Evolutionary conservation across 2,797 vertebrate species (phyloP).

Genomic region (Chaenodraco wilsoni): DNA sequence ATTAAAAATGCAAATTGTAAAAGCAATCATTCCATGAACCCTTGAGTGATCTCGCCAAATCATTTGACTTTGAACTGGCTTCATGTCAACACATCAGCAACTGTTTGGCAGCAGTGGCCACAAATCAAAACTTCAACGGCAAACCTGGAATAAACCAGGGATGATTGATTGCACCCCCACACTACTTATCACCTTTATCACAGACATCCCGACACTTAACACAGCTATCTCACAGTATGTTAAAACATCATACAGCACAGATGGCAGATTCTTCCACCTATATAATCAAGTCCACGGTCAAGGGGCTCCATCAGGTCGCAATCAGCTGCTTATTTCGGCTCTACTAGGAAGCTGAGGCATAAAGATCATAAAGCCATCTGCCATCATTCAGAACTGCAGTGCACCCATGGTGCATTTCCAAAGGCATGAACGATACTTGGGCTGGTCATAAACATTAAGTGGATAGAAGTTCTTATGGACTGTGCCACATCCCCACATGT

Average conservation of each 20-base stretch:
- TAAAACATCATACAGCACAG: slow-evolving; percentile 26
- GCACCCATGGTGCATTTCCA: slow-evolving; percentile 1
- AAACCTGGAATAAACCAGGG: slow-evolving; percentile 28
- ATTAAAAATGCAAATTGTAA: slow-evolving; percentile 29
- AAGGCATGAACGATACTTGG: slow-evolving; percentile 1
- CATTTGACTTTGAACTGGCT: slow-evolving; percentile 32
- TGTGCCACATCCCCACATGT: not conserved
- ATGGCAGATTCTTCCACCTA: slow-evolving; percentile 17
- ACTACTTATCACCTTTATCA: slow-evolving; percentile 38
- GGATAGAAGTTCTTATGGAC: slow-evolving; percentile 5
- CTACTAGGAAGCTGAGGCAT: not conserved
- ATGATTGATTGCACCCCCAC: slow-evolving; percentile 48
- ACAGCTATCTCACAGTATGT: slow-evolving; percentile 27
- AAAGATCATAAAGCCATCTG: slow-evolving; percentile 19
- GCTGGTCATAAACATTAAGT: slow-evolving; percentile 7
- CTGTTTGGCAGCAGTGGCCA: slow-evolving; percentile 16
- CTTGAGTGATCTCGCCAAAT: slow-evolving; percentile 26
- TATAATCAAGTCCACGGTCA: slow-evolving; percentile 4
- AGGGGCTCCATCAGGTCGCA: slow-evolving; percentile 16
- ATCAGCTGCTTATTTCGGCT: slow-evolving; percentile 5
- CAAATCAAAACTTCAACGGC: slow-evolving; percentile 41
- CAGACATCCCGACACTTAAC: slow-evolving; percentile 20
- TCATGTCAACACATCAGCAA: slow-evolving; percentile 37
- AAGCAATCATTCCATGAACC: slow-evolving; percentile 17
- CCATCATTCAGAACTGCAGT: slow-evolving; percentile 22